Evolutionary conservation across 35 echinoderm and acorn worm species (phyloP), one percentile per base, ranked within the genome.

Genomic region (Eucidaris tribuloides): DNA sequence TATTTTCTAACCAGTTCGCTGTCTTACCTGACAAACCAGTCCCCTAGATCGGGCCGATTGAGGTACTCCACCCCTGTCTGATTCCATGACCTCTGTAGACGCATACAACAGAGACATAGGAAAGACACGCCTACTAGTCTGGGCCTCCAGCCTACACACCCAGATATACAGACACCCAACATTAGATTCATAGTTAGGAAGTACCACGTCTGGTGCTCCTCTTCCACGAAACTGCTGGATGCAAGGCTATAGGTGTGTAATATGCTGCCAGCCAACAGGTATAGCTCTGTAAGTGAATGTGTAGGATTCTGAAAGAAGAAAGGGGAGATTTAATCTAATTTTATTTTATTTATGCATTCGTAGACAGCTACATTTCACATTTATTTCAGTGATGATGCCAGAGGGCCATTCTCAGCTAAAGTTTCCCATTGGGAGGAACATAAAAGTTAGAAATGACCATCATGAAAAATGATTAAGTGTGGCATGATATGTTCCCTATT

Each of bases 191-290:
- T 89, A 20, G 96, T 87, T 9, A 87, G 58, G 83, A 99, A 93
- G 65, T 99, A 99, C 96, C 96, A 99, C 0, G 96, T 99, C 60
- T 99, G 96, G 38, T 99, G 96, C 54, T 99, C 96, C 33, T 99
- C 96, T 56, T 99, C 96, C 23, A 93, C 87, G 81, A 99, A 99
- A 79, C 96, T 99, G 55, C 96, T 99, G 45, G 96, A 85, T 15
- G 89, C 36, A 48, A 99, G 91, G 79, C 82, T 93, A 50, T 80
- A 48, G 34, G 96, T 90, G 74, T 99, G 96, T 31, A 79, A 33
- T 1, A 90, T 30, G 14, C 86, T 90, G 9, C 87, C 90, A 14
- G 57, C 24, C 36, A 90, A 45, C 2, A 99, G 48, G 7, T 61
- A 32, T 7, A 35, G 62, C 35, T 88, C 85, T 22, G 57, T 65